Base-by-base conservation (phyloP, 2,113 vertebrate genomes). In the Pipra filicauda region DNA sequence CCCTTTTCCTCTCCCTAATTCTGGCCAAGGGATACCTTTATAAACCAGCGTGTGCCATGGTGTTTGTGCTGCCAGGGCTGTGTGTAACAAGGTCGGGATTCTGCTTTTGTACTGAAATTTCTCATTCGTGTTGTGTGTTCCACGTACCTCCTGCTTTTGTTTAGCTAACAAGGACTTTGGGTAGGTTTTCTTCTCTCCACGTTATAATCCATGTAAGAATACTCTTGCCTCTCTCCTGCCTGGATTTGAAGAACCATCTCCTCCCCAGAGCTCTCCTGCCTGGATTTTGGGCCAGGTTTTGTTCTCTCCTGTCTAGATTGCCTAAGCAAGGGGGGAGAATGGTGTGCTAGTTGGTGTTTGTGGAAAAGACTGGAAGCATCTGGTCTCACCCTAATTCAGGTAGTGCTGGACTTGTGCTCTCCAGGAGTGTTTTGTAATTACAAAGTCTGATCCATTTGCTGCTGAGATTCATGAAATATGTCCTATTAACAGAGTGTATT, bases 401-500 rank as follows among this genome's bases (percentile, higher is more conserved):
- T 90, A 51, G 11, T 77, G 78, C 75, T 70, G 88, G 65, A 43
- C 65, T 91, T 51, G 41, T 67, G 75, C 72, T 88, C 65, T 80
- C 73, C 31, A 4, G 58, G 27, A 64, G 21, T 51, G 44, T 81
- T 79, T 67, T 64, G 59, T 66, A 31, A 67, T 92, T 81, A 20
- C 9, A 26, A 44, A 93, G 52, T 51, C 69, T 71, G 54, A 31
- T 95, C 33, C 33, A 2, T 52, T 93, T 3, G 6, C 76, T 82
- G 51, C 57, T 52, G 89, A 88, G 74, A 62, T 58, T 54, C 26
- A 51, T 54, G 58, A 81, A 89, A 78, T 57, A 58, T n/a, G 80
- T 81, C 93, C 86, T 79, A 37, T 65, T 94, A 91, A 67, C 70
- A 78, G 59, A 58, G 27, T 9, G 66, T 89, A 72, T 95, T 91